phyloP scores from a whole-genome alignment of 2,888 invertebrate species.

The Drosophila ustulata region DNA sequence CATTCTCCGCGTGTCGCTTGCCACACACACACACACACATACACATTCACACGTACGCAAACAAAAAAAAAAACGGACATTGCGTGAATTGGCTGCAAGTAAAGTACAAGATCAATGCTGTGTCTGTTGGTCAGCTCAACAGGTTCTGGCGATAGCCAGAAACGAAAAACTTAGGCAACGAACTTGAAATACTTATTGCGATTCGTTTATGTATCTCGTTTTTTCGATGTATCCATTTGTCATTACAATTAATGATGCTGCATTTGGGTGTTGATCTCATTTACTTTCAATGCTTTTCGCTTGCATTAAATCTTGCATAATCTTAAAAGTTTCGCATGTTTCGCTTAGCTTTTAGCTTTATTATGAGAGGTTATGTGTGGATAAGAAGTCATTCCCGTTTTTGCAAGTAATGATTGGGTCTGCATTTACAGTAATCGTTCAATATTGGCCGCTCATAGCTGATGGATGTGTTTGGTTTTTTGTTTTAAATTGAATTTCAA shows the following conservation, averaged over 20 bases:
- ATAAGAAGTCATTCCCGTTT: constrained; percentile 26
- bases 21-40: constrained; percentile 11
- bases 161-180: constrained; percentile 69
- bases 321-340: constrained; percentile 14
- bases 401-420: background rate
- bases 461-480: background rate
- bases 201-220: background rate
- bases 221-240: constrained; percentile 33
- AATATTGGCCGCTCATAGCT: background rate
- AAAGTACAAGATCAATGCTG: constrained; percentile 81
- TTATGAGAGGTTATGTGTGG: constrained; percentile 23
- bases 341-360: constrained; percentile 24
- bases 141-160: constrained; percentile 62
- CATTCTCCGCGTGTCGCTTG: constrained; percentile 67
- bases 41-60: constrained; percentile 1
- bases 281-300: constrained; percentile 24
- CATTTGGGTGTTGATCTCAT: constrained; percentile 29
- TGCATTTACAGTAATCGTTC: constrained; percentile 3
- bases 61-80: constrained; percentile 3
- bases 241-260: constrained; percentile 57
- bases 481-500: background rate
- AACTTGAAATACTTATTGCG: constrained; percentile 60
- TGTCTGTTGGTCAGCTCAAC: constrained; percentile 61
- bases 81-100: constrained; percentile 38
- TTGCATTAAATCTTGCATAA: constrained; percentile 63